These are phyloP conservation scores for Falco naumanni DNA, from an alignment of 2,797 vertebrate species.

Conservation along the genomic window DNA sequence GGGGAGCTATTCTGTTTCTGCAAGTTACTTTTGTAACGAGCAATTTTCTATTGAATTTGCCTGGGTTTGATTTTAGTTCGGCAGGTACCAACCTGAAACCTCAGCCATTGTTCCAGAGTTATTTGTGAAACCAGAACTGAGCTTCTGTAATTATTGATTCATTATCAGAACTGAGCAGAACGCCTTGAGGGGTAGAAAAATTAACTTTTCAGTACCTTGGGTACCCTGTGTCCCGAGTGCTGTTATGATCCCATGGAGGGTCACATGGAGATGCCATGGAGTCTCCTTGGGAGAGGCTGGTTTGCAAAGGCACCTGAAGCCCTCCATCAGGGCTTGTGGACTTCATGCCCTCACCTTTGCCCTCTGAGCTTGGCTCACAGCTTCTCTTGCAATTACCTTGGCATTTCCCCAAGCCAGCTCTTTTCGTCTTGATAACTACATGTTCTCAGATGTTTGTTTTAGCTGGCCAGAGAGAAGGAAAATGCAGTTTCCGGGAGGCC, in stretches of 20 bases:
- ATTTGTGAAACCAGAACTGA: not conserved
- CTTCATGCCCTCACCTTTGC: not conserved
- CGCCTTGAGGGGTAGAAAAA: not conserved
- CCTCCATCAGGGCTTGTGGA: not conserved
- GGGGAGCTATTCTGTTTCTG: not conserved
- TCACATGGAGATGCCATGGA: not conserved
- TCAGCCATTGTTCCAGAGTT: not conserved
- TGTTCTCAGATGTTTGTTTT: not conserved
- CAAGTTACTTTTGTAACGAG: not conserved
- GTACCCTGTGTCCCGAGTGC: not conserved
- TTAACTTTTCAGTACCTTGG: fast-evolving
- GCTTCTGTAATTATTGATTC: not conserved
- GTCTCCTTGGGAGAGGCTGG: not conserved
- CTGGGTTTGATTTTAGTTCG: not conserved
- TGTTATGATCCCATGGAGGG: fast-evolving
- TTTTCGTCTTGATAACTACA: not conserved
- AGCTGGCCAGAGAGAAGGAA: not conserved
- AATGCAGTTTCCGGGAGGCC: not conserved
- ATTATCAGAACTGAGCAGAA: not conserved
- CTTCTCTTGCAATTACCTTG: not conserved
- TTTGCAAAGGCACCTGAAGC: not conserved
- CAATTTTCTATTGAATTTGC: not conserved
- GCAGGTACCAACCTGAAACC: not conserved
- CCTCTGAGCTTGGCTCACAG: not conserved
- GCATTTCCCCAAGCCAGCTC: not conserved